Evolutionary conservation across 1,140 invertebrate genomes (phyloP).

Genomic region (Ruditapes philippinarum): DNA sequence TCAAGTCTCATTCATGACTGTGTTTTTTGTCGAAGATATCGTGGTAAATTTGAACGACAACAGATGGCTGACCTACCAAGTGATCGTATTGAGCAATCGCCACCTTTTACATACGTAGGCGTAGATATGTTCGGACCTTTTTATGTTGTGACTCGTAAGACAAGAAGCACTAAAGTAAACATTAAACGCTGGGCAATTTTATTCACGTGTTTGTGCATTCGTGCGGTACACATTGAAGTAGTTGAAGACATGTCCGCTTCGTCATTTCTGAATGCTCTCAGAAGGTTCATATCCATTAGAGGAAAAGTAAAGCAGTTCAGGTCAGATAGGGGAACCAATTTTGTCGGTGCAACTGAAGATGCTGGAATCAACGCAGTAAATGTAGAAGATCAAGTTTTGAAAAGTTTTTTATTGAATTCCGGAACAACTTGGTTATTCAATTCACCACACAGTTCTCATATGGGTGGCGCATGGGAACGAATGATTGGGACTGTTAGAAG

Average conservation of each 20-base stretch:
- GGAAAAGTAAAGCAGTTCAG: conserved; percentile 1
- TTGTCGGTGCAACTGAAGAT: neutral
- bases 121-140: conserved; percentile 21
- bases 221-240: conserved; percentile 42
- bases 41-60: conserved; percentile 20
- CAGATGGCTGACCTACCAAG: conserved; percentile 32
- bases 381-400: neutral
- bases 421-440: conserved; percentile 53
- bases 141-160: neutral
- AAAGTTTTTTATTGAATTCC: neutral
- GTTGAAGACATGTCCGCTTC: conserved; percentile 1
- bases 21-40: neutral
- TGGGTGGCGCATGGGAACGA: conserved; percentile 71
- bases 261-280: conserved; percentile 7
- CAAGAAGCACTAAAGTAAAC: neutral
- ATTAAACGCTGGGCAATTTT: conserved; percentile 12
- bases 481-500: conserved; percentile 59
- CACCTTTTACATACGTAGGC: conserved; percentile 50
- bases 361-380: neutral
- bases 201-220: conserved; percentile 27
- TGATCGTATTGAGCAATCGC: neutral
- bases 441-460: conserved; percentile 62
- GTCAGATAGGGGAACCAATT: conserved; percentile 68
- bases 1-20: neutral
- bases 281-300: neutral